phyloP scores from a whole-genome alignment of 2,888 invertebrate species.

The Stratiomys singularior region DNA sequence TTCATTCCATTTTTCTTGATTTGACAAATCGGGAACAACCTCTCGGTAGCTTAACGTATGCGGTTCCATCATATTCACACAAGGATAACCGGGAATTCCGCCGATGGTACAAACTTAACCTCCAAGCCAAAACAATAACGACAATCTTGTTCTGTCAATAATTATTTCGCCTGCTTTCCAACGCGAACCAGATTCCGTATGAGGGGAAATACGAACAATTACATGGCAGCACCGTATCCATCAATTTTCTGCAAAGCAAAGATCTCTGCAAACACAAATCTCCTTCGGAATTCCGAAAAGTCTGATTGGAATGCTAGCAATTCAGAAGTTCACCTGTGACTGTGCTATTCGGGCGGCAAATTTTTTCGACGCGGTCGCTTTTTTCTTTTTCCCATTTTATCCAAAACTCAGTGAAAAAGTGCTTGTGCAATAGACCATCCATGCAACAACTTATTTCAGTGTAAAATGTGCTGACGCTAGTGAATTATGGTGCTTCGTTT shows the following conservation, averaged over 20 bases:
- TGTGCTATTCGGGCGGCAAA: not conserved
- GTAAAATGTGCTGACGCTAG: not conserved
- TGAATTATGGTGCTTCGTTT: constrained; percentile 27
- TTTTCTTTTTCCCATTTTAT: not conserved
- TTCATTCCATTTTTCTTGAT: constrained; percentile 84
- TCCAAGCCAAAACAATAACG: constrained; percentile 12
- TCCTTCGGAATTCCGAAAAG: not conserved
- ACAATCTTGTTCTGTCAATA: too few relatives aligned
- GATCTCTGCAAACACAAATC: not conserved
- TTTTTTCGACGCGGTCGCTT: not conserved
- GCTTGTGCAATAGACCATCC: not conserved
- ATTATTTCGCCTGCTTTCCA: not conserved
- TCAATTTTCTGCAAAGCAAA: constrained; percentile 32
- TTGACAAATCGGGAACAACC: constrained; percentile 80
- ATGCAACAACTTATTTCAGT: not conserved
- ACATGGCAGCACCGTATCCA: not conserved
- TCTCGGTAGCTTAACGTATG: constrained; percentile 73
- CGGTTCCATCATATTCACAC: constrained; percentile 9
- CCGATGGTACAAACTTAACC: constrained; percentile 9
- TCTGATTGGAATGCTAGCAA: constrained; percentile 12
- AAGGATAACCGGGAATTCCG: constrained; percentile 28
- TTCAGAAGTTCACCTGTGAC: constrained; percentile 30
- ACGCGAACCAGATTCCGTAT: not conserved
- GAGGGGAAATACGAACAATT: too few relatives aligned
- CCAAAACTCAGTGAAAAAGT: not conserved